Base-by-base conservation (phyloP, 2,888 invertebrate species). In the Prosapia bicincta region DNA sequence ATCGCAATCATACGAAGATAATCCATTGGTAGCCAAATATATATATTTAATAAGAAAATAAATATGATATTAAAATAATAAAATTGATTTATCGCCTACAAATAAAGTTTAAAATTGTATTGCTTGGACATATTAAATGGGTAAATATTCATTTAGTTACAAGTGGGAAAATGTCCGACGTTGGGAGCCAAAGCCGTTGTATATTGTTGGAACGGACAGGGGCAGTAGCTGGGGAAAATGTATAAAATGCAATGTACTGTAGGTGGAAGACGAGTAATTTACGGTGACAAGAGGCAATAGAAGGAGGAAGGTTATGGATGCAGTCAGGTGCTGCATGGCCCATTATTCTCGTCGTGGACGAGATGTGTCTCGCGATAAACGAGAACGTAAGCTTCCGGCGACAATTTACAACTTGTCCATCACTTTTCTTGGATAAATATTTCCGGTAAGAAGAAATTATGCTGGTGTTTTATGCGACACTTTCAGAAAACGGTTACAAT, bases 241-340 rank as follows among this genome's bases (percentile, higher is more conserved):
- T 54, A 54, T 20, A 54, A 54, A 54, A 54, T 9, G 54, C 20
- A 20, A 54, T 9, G 54, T 54, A 30, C 30, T 6, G 30, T n/a
- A n/a, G 20, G 26, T 70, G 38, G 69, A 32, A 74, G 43, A 25
- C 15, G 25, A 68, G 69, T 74, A 69, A 67, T 54, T 54, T 54
- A 54, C 26, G 32, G 26, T 15, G 43, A 15, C 26, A 20, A 15
- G 25, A 25, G 43, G 32, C 7, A 68, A 65, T 26, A 71, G 54
- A 20, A 54, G 54, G 54, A 54, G 54, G n/a, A 54, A 54, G 54
- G 54, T 54, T 54, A 54, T 38, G 38, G 38, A 38, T 38, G 38
- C 38, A 38, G 38, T 38, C 38, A 38, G 54, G 54, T 54, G 54
- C 20, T 54, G 20, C 54, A 54, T 54, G 54, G 54, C 20, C 54